Conservation (phyloP, 2,888 invertebrate genomes). For the Sesia bembeciformis region DNA sequence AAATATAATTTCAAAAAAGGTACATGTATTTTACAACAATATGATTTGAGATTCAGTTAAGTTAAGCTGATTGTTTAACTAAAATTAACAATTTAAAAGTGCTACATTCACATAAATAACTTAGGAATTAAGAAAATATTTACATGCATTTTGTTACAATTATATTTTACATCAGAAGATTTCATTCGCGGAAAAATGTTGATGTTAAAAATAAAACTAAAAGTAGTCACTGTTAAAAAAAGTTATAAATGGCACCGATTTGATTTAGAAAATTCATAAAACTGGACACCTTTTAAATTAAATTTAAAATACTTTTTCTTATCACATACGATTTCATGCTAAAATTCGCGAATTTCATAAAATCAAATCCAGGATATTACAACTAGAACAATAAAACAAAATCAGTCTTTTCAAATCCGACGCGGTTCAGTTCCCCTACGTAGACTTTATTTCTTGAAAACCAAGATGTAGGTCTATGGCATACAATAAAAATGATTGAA, state of each 20-base stretch:
- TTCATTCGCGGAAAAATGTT: background rate
- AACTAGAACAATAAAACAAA: constrained; percentile 46
- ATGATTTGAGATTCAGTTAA: constrained; percentile 65
- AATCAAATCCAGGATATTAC: constrained; percentile 53
- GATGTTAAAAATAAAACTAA: background rate
- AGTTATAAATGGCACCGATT: constrained; percentile 45
- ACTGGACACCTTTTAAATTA: constrained; percentile 38
- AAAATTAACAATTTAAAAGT: constrained; percentile 23
- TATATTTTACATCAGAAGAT: background rate
- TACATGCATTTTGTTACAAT: constrained; percentile 35
- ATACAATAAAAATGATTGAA: constrained; percentile 10
- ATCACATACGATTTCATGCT: constrained; percentile 57
- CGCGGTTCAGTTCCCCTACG: constrained; percentile 21
- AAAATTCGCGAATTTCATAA: constrained; percentile 41
- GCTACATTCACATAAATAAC: constrained; percentile 70
- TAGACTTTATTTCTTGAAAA: background rate
- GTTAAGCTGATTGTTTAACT: constrained; percentile 58
- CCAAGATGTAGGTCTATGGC: background rate
- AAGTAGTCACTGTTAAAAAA: background rate
- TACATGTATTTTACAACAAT: constrained; percentile 54
- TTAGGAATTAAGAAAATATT: constrained; percentile 51
- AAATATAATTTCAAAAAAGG: constrained; percentile 60
- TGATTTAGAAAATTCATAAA: constrained; percentile 12
- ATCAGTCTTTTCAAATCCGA: constrained; percentile 66
- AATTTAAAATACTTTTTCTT: constrained; percentile 51